These are phyloP conservation scores for Leptonema lineaticorne DNA, from an alignment of 1,140 invertebrate species.

Conservation along the genomic window DNA sequence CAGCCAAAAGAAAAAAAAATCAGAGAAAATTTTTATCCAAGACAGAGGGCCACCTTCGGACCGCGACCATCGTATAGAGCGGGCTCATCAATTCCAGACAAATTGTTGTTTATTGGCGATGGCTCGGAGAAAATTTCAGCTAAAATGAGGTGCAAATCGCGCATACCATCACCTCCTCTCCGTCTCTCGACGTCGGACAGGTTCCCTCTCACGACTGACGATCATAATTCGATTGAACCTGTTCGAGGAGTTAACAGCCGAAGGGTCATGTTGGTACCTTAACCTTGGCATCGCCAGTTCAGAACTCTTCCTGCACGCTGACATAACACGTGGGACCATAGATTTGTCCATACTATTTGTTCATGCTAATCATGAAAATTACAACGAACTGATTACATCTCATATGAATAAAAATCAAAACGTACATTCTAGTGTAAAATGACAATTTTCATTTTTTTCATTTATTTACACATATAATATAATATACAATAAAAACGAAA, in stretches of 20 bases:
- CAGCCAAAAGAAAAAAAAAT: too few species aligned
- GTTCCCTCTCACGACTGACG: slow-evolving; percentile 1
- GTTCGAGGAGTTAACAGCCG: slow-evolving; percentile 33
- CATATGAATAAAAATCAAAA: too few species aligned
- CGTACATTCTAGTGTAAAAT: too few species aligned
- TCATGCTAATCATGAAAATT: too few species aligned
- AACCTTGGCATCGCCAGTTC: slow-evolving; percentile 35
- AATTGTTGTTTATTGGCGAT: slow-evolving; percentile 2
- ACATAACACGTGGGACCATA: neutral
- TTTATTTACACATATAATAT: too few species aligned
- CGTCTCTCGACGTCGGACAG: too few species aligned
- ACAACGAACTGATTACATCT: too few species aligned
- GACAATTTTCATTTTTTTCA: too few species aligned
- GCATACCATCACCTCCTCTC: neutral
- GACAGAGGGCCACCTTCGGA: neutral
- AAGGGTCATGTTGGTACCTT: slow-evolving; percentile 37
- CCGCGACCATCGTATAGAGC: neutral
- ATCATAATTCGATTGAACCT: slow-evolving; percentile 31
- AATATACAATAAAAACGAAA: too few species aligned
- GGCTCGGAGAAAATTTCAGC: neutral
- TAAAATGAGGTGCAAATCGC: slow-evolving; percentile 1
- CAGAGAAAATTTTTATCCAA: neutral
- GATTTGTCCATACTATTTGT: too few species aligned
- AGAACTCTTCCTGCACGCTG: slow-evolving; percentile 10
- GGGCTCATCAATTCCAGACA: neutral